Base-by-base conservation (phyloP, 1,140 invertebrate genomes). In the Dreissena rostriformis region DNA sequence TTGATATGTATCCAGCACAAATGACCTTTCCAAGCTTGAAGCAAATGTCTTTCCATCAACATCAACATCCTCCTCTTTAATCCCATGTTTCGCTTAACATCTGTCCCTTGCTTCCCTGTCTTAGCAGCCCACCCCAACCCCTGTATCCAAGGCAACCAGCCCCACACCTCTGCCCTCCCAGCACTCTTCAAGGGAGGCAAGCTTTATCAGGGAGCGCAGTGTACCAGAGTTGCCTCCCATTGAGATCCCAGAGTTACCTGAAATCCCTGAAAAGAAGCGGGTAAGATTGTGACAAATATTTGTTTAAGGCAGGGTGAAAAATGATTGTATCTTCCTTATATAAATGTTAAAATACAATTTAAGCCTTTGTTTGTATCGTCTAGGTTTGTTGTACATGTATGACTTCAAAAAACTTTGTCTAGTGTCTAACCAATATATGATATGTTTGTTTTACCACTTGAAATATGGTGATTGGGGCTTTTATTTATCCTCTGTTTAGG, bases 171-270 rank as follows among this genome's bases (percentile, higher is more conserved):
- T 19, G 28, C 63, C 71, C 22, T 19, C 49, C 14, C 68, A 71
- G 19, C 72, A 57, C 8, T 49, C 63, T 29, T 75, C 80, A 82
- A 82, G 80, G 80, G 80, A 82, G 80, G 75, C 75, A 75, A 82
- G 80, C 26, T 71, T 81, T 67, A 49, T 66, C 15, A 51, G 63
- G 57, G 57, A 66, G 53, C 72, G 14, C 15, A 53, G 57, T 19
- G 22, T 84, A 72, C 85, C 87, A 61, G 85, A 88, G 26, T 78
- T 88, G 68, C 85, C 85, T 70, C 67, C 82, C 66, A 77, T 88
- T 61, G 85, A 86, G 55, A 67, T 86, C 6, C 87, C 87, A 55
- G 76, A 84, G 11, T 66, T 88, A 10, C 87, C 87, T 63, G 85
- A 86, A 24, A 77, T 84, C 51, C 66, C 39, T 28, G 87, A 88